Base-by-base conservation (phyloP, 2,113 vertebrate species). In the Oceanites oceanicus region DNA sequence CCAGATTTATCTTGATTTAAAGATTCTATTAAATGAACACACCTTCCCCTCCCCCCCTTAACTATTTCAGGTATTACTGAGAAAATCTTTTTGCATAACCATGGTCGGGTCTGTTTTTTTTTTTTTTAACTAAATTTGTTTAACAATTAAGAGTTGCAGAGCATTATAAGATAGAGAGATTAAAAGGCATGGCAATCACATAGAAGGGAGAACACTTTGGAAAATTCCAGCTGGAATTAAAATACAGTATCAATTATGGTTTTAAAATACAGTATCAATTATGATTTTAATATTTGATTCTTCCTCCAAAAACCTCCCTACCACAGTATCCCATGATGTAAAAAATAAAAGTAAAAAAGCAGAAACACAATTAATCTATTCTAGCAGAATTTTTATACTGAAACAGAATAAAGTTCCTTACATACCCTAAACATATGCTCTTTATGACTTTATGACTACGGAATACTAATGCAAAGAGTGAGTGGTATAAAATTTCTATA, bases 81-180 rank as follows among this genome's bases (percentile, higher is more conserved):
- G 52, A n/a, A 95, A 63, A 9, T 36, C 1, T 38, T 86, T 94
- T 72, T 73, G 9, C 15, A 36, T 61, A 73, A n/a, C 1, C 4
- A 18, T 21, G 5, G 7, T 13, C 0, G 23, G n/a, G n/a, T n/a
- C n/a, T n/a, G n/a, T 23, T 38, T 32, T 20, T 36, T 49, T 29
- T 68, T 27, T 8, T 4, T 61, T 20, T 7, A 34, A 10, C 16
- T 23, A 44, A 50, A 40, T 40, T 3, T 72, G 7, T 19, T 86
- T 21, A 63, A 34, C 50, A 79, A 68, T 49, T 36, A 72, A 58
- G 4, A 1, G 21, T 27, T 72, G 9, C 9, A 76, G 29, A 59
- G 4, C 11, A 15, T 42, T 75, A 5, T 32, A 68, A 53, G 1
- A 59, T 32, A 63, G 3, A 38, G 22, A 50, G 32, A 34, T 87